A percentile compares a stretch with the other conserved stretches of the same genome.
These are phyloP conservation scores for Cheilinus undulatus DNA, from an alignment of 2,113 vertebrate species.

Conservation along the genomic window DNA sequence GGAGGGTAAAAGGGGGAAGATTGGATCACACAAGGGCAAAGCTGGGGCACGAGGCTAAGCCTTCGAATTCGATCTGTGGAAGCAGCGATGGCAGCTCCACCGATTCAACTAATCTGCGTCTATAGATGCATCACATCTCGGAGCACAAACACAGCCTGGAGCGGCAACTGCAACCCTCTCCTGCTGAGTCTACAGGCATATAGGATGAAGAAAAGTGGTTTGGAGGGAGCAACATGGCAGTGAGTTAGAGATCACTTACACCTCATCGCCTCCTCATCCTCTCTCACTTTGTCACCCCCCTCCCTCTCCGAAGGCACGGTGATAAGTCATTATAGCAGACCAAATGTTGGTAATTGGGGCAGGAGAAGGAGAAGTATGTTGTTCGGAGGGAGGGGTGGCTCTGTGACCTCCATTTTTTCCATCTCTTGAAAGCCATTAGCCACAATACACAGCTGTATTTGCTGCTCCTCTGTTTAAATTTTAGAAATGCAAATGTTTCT, in stretches of 20 bases:
- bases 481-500: constrained; percentile 49
- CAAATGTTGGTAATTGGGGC: constrained; percentile 69
- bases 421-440: constrained; percentile 46
- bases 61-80: constrained; percentile 47
- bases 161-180: constrained; percentile 6
- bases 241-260: constrained; percentile 61
- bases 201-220: constrained; percentile 19
- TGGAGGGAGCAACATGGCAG: constrained; percentile 20
- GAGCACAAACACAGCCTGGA: constrained; percentile 35
- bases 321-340: constrained; percentile 70
- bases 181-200: constrained; percentile 15
- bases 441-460: constrained; percentile 22
- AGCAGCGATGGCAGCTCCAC: constrained; percentile 21
- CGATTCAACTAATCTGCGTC: constrained; percentile 34
- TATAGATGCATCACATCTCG: constrained; percentile 32
- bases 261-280: constrained; percentile 57
- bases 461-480: constrained; percentile 15
- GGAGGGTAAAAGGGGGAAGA: constrained; percentile 21
- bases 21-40: constrained; percentile 18
- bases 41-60: constrained; percentile 41
- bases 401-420: constrained; percentile 50
- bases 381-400: constrained; percentile 10
- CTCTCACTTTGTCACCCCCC: constrained; percentile 20
- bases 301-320: constrained; percentile 35
- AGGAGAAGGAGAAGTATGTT: constrained; percentile 35